phyloP scores from a whole-genome alignment of 2,113 vertebrate genomes.

The Sardina pilchardus region DNA sequence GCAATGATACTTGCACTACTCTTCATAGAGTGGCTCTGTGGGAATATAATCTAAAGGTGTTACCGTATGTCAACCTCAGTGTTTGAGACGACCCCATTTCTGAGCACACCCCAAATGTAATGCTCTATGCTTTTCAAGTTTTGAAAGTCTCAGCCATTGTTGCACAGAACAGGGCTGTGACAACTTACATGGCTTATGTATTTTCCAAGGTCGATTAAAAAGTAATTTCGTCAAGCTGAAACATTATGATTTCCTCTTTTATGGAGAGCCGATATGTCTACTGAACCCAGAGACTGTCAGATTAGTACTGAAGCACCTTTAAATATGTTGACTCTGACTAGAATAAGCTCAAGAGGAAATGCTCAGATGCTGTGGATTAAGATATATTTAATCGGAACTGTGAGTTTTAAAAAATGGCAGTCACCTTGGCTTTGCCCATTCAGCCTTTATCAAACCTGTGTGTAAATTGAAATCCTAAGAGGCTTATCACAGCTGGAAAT shows the following conservation, averaged over 20 bases:
- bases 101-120: background rate
- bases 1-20: background rate
- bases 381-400: background rate
- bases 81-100: background rate
- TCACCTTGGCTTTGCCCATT: background rate
- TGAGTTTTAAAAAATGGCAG: background rate
- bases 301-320: background rate
- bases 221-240: background rate
- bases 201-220: background rate
- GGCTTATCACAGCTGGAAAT: background rate
- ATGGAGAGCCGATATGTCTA: background rate
- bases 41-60: background rate
- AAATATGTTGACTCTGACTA: constrained; percentile 12
- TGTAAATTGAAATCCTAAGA: background rate
- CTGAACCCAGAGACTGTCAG: background rate
- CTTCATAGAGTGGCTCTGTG: background rate
- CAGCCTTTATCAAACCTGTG: background rate
- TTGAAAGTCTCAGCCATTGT: background rate
- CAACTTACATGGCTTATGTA: background rate
- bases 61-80: background rate
- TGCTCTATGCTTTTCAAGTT: background rate
- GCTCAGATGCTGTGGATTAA: background rate
- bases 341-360: background rate
- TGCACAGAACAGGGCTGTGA: background rate
- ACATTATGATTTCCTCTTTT: background rate